Evolutionary conservation across 2,888 invertebrate species (phyloP), one percentile per base, ranked within the genome.

Genomic region (Dasysyrphus tricinctus): DNA sequence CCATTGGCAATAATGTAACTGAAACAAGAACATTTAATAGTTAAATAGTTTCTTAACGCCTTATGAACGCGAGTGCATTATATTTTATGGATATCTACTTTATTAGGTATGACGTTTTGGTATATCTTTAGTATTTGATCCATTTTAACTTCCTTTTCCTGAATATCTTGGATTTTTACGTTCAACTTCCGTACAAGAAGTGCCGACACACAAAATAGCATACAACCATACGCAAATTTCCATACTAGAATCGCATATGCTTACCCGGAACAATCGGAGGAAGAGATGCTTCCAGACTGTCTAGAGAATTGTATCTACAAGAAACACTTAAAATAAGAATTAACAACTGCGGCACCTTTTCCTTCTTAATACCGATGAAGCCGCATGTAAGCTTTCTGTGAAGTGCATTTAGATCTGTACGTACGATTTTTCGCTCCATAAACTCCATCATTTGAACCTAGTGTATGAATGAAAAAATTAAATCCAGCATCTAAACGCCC

Each of bases 391-490:
- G 39, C 32, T 42, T 63, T 70, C 76, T 80, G 80, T 54, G 44
- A 73, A 77, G 39, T 70, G 14, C 54, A 67, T 85, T 85, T 56
- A 85, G 74, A 83, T 84, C 37, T 44, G 14, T 5, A 12, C 44
- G 24, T 54, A 44, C 44, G 79, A 75, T 75, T 65, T 67, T 34
- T 51, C 29, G 42, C 29, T 73, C 47, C 56, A 51, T 69, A 47
- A 47, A 47, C 47, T 34, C 34, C 49, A 56, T 11, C 49, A 56
- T 11, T 56, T 29, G 34, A 39, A 72, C 32, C 39, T 34, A 32
- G n/a, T 24, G 24, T 44, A 8, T 51, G 47, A 32, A 51, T 39
- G 32, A 29, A 19, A 44, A 11, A 32, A 0, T 1, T 1, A 24
- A 24, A 29, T 44, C 5, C 24, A n/a, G 59, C 59, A 5, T n/a